A percentile compares a stretch with the other conserved stretches of the same genome.
phyloP scores from a whole-genome alignment of 2,113 vertebrate genomes.

The Zosterops japonicus region DNA sequence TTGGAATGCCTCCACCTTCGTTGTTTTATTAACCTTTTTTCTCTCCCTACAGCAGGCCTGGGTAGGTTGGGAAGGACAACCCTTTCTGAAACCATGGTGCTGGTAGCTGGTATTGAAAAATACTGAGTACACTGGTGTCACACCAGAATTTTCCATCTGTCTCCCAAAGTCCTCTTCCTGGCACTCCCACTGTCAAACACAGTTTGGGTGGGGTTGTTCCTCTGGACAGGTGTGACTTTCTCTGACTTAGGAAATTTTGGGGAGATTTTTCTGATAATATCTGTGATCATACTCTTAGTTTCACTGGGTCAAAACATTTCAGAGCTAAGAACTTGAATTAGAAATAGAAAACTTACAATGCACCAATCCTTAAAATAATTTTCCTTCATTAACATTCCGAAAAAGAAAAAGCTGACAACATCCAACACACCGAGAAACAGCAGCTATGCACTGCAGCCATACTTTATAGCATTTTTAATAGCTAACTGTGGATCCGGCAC shows the following conservation, averaged over 20 bases:
- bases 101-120: neutral
- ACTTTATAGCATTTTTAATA: neutral
- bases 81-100: neutral
- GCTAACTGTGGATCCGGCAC: neutral
- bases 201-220: neutral
- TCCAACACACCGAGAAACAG: neutral
- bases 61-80: neutral
- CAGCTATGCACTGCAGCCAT: neutral
- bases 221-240: neutral
- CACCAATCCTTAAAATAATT: neutral
- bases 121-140: neutral
- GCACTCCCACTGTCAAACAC: neutral
- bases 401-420: neutral
- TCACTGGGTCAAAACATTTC: neutral
- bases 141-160: neutral
- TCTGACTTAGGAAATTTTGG: neutral
- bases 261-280: neutral
- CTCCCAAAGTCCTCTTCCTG: neutral
- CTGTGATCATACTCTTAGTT: neutral
- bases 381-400: neutral
- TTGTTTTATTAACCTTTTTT: neutral
- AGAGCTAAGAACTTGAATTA: neutral
- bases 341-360: neutral
- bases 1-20: neutral
- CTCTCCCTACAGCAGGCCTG: neutral